Percentiles rank a stretch among this genome's conserved stretches.
Conservation (phyloP, 2,888 invertebrate species). For the Listrodromus nycthemerus region DNA sequence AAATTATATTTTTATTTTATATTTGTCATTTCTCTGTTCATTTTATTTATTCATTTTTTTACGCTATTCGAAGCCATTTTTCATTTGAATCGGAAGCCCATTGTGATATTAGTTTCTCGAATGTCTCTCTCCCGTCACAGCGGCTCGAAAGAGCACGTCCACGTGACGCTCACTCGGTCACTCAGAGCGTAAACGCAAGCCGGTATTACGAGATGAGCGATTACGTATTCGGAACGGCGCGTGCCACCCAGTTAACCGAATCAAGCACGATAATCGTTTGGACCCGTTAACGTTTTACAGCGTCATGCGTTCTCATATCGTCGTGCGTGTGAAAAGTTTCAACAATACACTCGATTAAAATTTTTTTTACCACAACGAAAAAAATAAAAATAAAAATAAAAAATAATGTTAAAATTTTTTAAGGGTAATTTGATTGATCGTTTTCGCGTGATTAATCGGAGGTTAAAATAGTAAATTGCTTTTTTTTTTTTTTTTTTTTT, state of each 20-base stretch:
- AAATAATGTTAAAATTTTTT: too few relatives aligned
- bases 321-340: background rate
- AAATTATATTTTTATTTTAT: background rate
- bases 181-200: slow-evolving; percentile 12
- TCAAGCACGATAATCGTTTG: slow-evolving; percentile 73
- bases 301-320: background rate
- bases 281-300: slow-evolving; percentile 18
- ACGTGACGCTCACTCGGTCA: background rate
- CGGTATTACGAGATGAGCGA: slow-evolving; percentile 35
- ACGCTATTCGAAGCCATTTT: background rate
- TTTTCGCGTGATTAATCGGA: background rate
- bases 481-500: background rate
- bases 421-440: background rate
- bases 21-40: background rate
- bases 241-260: slow-evolving; percentile 73
- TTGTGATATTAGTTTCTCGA: background rate
- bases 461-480: background rate
- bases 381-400: too few relatives aligned
- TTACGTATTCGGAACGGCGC: slow-evolving; percentile 71
- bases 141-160: slow-evolving; percentile 1
- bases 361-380: background rate
- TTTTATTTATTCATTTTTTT: background rate
- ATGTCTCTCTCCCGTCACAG: background rate
- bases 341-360: background rate
- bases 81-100: background rate